phyloP scores from a whole-genome alignment of 2,113 vertebrate genomes.

The Callaeas wilsoni region DNA sequence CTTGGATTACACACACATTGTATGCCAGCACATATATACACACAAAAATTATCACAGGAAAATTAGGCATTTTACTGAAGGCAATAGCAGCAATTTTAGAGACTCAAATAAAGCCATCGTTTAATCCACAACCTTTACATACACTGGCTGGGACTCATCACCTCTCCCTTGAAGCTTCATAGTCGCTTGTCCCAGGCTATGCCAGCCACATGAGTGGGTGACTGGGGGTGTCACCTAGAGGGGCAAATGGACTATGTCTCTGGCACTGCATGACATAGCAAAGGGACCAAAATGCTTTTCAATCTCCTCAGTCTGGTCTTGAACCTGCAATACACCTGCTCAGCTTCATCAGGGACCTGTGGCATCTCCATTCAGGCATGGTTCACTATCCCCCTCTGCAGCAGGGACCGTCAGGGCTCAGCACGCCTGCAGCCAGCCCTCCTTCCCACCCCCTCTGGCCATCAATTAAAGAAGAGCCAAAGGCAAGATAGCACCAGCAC shows the following conservation, averaged over 20 bases:
- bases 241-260: background rate
- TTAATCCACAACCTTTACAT: background rate
- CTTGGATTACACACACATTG: background rate
- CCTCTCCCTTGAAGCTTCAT: background rate
- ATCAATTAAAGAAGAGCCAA: rapidly evolving
- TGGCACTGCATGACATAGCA: background rate
- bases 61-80: background rate
- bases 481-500: background rate
- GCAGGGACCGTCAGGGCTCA: background rate
- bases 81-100: background rate
- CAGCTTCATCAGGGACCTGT: background rate
- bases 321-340: background rate
- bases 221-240: background rate
- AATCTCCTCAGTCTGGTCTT: background rate
- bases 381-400: background rate
- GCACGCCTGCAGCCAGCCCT: background rate
- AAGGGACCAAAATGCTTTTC: background rate
- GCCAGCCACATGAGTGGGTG: background rate
- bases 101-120: background rate
- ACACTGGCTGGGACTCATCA: background rate
- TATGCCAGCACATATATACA: background rate
- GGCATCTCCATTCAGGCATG: background rate
- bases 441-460: background rate
- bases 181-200: background rate
- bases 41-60: background rate